Base-by-base conservation (phyloP, 2,888 invertebrate genomes). In the Agrochola lota region DNA sequence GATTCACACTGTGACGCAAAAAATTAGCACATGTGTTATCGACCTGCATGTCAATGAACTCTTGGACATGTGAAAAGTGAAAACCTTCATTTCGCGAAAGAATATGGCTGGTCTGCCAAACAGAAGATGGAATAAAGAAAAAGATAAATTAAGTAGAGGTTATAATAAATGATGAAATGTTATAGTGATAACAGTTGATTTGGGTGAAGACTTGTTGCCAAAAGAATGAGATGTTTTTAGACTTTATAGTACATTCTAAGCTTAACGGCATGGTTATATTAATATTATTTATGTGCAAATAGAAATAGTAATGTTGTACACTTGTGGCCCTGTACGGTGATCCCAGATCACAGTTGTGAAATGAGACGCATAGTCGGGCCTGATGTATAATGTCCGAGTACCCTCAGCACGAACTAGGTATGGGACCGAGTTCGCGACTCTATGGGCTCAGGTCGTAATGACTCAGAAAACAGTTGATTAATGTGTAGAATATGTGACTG, bases 361-460 rank as follows among this genome's bases (percentile, higher is more conserved):
- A 91, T 91, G 94, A 94, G 96, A 96, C 96, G 96, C 96, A 96
- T 96, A 95, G 95, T 95, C 95, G 94, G 95, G 94, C 89, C 91
- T 95, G 93, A 91, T 81, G 35, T 90, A 91, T 90, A 70, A 85
- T 96, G 85, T 96, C 91, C 94, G 96, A 96, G 96, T 96, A 96
- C 93, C 96, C 96, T 89, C 96, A 96, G 96, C 96, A 96, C 96
- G 89, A 93, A 91, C 79, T 90, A 91, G 92, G 88, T 93, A 96
- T 92, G 49, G 49, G 46, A 95, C 94, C 91, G 85, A 90, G 86
- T 91, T 94, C 94, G 96, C 96, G 96, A 96, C 96, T 96, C 96
- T 96, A 96, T 96, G 94, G 96, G 94, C 96, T 96, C 96, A 4
- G 71, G 49, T 59, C 12, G 11, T 35, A 52, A 35, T 73, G 23